Evolutionary conservation across 2,888 invertebrate species (phyloP).

Genomic region (Drosophila recens): DNA sequence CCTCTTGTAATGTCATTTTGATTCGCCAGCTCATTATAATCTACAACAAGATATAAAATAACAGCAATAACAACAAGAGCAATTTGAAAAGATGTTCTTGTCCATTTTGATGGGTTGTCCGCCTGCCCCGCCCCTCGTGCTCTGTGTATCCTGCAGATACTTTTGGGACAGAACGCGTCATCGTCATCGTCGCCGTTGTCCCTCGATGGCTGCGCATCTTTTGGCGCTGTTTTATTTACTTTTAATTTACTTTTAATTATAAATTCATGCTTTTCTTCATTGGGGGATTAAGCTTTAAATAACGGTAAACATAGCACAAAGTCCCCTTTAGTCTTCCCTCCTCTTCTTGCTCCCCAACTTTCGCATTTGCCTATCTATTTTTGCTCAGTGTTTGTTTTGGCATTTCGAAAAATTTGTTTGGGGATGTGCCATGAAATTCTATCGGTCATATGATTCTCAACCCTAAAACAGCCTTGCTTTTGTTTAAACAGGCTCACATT

Average conservation of each 20-base stretch:
- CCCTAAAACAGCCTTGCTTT: conserved; percentile 2
- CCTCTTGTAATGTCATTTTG: conserved; percentile 33
- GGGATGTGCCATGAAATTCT: conserved; percentile 65
- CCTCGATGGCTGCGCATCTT: conserved; percentile 46
- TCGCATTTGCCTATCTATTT: conserved; percentile 18
- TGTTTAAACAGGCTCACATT: conserved; percentile 68
- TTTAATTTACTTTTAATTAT: conserved; percentile 81
- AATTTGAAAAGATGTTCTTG: conserved; percentile 36
- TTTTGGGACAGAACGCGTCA: conserved; percentile 23
- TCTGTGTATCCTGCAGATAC: too few relatives aligned
- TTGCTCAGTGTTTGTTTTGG: conserved; percentile 51
- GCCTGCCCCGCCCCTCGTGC: not conserved
- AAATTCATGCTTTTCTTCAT: conserved; percentile 78
- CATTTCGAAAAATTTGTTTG: conserved; percentile 55
- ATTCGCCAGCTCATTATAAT: conserved; percentile 46
- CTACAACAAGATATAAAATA: conserved; percentile 19
- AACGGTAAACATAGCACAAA: conserved; percentile 67
- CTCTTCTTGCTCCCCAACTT: not conserved
- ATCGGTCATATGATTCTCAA: conserved; percentile 60
- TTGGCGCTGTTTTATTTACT: conserved; percentile 74
- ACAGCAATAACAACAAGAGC: conserved; percentile 18
- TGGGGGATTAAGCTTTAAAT: conserved; percentile 80
- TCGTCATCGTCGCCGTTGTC: conserved; percentile 2
- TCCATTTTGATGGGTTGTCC: conserved; percentile 36
- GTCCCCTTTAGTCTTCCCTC: not conserved